These are phyloP conservation scores for Stramonita haemastoma DNA, from an alignment of 2,888 invertebrate species.

Conservation along the genomic window DNA sequence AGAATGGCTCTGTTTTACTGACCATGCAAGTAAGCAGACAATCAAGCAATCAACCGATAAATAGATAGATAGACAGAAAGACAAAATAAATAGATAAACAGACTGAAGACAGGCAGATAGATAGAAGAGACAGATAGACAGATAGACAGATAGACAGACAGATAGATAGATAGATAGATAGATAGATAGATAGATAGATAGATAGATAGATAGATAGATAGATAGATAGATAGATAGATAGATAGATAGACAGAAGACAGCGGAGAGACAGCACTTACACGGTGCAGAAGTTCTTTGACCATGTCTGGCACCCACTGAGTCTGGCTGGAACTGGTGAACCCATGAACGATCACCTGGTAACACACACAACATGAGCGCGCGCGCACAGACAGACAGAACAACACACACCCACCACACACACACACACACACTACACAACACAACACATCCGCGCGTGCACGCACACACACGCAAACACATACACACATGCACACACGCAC, in stretches of 20 bases:
- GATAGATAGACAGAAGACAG: background rate
- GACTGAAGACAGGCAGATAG: too few relatives aligned
- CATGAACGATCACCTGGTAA: constrained; percentile 61
- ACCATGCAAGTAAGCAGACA: too few relatives aligned
- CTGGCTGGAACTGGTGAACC: constrained; percentile 60
- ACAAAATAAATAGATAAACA: too few relatives aligned
- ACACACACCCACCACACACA: background rate
- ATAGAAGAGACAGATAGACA: background rate
- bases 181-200: background rate
- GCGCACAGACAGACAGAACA: too few relatives aligned
- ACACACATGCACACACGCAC: too few relatives aligned
- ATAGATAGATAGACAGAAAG: too few relatives aligned
- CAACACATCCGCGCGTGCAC: background rate
- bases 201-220: background rate
- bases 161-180: background rate
- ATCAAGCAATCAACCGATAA: too few relatives aligned
- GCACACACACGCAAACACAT: too few relatives aligned
- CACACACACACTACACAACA: background rate
- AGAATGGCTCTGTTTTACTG: too few relatives aligned
- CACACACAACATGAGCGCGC: constrained; percentile 3
- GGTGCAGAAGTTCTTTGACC: constrained; percentile 55
- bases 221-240: background rate
- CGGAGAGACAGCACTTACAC: constrained; percentile 47
- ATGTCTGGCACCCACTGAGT: constrained; percentile 58
- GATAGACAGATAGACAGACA: background rate